Base-by-base conservation (phyloP, 2,888 invertebrate species). In the Bembecia ichneumoniformis region DNA sequence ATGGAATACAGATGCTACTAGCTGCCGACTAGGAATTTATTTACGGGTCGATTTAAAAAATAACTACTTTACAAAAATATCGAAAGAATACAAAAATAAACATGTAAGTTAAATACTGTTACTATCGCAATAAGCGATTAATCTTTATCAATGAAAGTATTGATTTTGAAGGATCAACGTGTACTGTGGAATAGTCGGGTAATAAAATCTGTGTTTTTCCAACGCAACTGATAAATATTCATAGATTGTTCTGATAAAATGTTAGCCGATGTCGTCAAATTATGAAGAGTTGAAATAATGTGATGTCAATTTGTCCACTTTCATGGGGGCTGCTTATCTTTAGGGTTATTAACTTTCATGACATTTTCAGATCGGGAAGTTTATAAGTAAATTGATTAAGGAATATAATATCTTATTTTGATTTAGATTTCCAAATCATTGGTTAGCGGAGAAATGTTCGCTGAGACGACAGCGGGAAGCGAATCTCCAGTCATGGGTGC, bases 141-240 rank as follows among this genome's bases (percentile, higher is more conserved):
- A 44, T 16, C 45, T 52, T 51, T 51, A 51, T 66, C 62, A 62
- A 55, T 55, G 51, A 52, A 53, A 50, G 55, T 67, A 73, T 70
- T 63, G 66, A 68, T 70, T 70, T 63, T 59, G 53, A 49, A 28
- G 46, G 45, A 20, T 43, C 48, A 52, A 45, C 40, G 49, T 20
- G 15, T 40, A 40, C 51, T 48, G 51, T 49, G 52, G 57, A 56
- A 57, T 56, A 50, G 55, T 46, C 46, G 53, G 51, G 53, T 68
- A 67, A 66, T 57, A 50, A 71, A 74, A 77, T 71, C 74, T 64
- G 72, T 73, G 64, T 71, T 78, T 78, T 81, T 78, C 76, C 76
- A 68, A 68, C 57, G 60, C 54, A 61, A 62, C 75, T 75, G 75
- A 82, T 81, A 78, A 82, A 81, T 80, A 80, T 82, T 79, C 77